A percentile compares a stretch with the other conserved stretches of the same genome.
These are phyloP conservation scores for Steatocranus sp. DNA, from an alignment of 2,797 vertebrate species.

Conservation along the genomic window DNA sequence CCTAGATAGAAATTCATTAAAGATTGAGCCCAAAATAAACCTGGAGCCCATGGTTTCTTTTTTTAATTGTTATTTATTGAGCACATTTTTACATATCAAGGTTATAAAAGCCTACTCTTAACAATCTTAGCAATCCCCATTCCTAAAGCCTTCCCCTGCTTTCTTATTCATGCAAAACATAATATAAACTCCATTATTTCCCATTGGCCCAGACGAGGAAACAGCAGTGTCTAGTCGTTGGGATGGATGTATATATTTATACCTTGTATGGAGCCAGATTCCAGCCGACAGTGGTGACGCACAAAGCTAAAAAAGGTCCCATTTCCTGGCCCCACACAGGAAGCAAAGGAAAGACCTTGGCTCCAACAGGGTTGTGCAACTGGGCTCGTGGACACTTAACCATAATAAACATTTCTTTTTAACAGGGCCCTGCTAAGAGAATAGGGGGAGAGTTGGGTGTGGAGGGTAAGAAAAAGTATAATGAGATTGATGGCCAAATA, in stretches of 20 bases:
- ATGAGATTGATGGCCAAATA: constrained; percentile 20
- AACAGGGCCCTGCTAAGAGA: constrained; percentile 71
- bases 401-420: constrained; percentile 85
- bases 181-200: constrained; percentile 65
- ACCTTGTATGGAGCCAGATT: constrained; percentile 73
- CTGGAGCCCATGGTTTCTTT: neutral
- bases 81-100: neutral
- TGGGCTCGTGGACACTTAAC: constrained; percentile 75
- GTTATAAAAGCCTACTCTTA: neutral
- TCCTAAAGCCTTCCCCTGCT: neutral
- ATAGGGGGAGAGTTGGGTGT: constrained; percentile 69
- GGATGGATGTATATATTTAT: constrained; percentile 76
- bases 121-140: neutral
- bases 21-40: neutral
- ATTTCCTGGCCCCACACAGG: constrained; percentile 82
- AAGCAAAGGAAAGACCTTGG: constrained; percentile 84
- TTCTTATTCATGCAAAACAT: constrained; percentile 23
- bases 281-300: constrained; percentile 78
- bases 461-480: constrained; percentile 30
- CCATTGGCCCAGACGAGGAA: constrained; percentile 60
- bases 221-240: constrained; percentile 57
- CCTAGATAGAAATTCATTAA: neutral
- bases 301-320: constrained; percentile 84
- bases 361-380: constrained; percentile 82
- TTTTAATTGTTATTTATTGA: neutral